Percentiles rank a stretch among this genome's conserved stretches.
phyloP scores from a whole-genome alignment of 2,888 invertebrate genomes.

The Drosophila demipolita region DNA sequence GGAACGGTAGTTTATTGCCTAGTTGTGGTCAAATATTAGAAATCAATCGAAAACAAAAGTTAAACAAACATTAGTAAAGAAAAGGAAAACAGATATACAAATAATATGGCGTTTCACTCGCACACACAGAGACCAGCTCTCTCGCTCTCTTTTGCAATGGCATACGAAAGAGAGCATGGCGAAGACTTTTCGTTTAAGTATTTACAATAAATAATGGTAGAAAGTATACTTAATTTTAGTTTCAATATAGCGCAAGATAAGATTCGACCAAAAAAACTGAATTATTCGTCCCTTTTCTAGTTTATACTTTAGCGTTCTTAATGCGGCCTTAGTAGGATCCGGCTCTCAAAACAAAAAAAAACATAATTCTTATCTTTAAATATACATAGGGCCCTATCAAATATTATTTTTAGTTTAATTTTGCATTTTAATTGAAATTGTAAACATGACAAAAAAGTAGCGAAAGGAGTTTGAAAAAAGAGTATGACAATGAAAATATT shows the following conservation, averaged over 20 bases:
- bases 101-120: constrained; percentile 10
- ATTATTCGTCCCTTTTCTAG: not conserved
- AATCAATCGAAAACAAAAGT: constrained; percentile 8
- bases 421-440: constrained; percentile 36
- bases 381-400: constrained; percentile 22
- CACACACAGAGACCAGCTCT: constrained; percentile 44
- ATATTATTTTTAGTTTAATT: constrained; percentile 13
- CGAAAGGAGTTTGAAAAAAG: constrained; percentile 42
- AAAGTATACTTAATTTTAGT: not conserved
- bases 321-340: constrained; percentile 1
- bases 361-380: constrained; percentile 6
- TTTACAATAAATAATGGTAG: constrained; percentile 22
- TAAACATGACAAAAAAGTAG: constrained; percentile 58
- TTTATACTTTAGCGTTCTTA: constrained; percentile 12
- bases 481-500: constrained; percentile 41
- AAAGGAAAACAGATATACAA: constrained; percentile 13
- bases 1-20: constrained; percentile 19
- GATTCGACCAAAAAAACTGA: not conserved
- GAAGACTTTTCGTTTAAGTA: constrained; percentile 22
- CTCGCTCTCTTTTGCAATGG: constrained; percentile 46
- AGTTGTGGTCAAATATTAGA: constrained; percentile 22
- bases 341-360: constrained; percentile 2
- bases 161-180: constrained; percentile 39
- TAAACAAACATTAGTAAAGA: constrained; percentile 1
- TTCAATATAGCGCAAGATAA: constrained; percentile 4